These are phyloP conservation scores for Nebria salina DNA, from an alignment of 2,888 invertebrate genomes.

Conservation along the genomic window DNA sequence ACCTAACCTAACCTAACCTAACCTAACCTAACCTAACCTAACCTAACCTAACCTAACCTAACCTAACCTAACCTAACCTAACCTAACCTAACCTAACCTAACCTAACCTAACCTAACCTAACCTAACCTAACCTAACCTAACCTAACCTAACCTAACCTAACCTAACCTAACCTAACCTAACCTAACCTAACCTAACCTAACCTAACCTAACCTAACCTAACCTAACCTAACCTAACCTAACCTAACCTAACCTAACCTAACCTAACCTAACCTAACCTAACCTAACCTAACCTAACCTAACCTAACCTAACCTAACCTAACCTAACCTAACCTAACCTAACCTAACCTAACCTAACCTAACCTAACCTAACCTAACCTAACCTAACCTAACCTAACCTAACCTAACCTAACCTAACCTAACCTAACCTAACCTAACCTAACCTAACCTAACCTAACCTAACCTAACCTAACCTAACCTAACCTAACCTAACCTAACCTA, in stretches of 20 bases:
- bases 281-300: slow-evolving; percentile 45
- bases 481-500: slow-evolving; percentile 28
- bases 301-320: slow-evolving; percentile 37
- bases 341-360: slow-evolving; percentile 45
- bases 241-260: slow-evolving; percentile 47
- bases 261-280: slow-evolving; percentile 44
- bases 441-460: slow-evolving; percentile 28
- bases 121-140: slow-evolving; percentile 50
- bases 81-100: slow-evolving; percentile 50
- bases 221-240: slow-evolving; percentile 47
- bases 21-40: slow-evolving; percentile 39
- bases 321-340: slow-evolving; percentile 39
- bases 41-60: slow-evolving; percentile 37
- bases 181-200: slow-evolving; percentile 48
- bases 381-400: slow-evolving; percentile 48
- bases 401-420: slow-evolving; percentile 43
- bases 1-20: slow-evolving; percentile 42
- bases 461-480: slow-evolving; percentile 21
- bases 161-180: slow-evolving; percentile 46
- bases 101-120: slow-evolving; percentile 50
- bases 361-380: slow-evolving; percentile 47
- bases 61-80: slow-evolving; percentile 31
- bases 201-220: slow-evolving; percentile 27
- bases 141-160: slow-evolving; percentile 48
- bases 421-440: slow-evolving; percentile 39